Evolutionary conservation across 1,140 invertebrate genomes (phyloP).

Genomic region (Drosophila saltans): DNA sequence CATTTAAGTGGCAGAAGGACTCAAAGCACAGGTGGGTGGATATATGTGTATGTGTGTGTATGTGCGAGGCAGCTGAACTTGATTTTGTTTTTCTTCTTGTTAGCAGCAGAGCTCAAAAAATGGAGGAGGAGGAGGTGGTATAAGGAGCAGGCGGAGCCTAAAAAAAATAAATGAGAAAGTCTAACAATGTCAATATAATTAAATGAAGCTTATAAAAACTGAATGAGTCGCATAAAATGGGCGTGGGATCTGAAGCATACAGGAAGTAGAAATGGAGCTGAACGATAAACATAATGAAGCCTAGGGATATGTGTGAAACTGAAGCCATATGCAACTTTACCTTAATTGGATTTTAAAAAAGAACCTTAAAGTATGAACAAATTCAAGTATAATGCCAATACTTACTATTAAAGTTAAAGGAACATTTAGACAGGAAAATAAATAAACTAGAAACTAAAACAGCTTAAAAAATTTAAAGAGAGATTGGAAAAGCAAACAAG

Average conservation of each 20-base stretch:
- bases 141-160: background rate
- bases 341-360: slow-evolving; percentile 2
- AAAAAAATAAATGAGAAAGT: slow-evolving; percentile 45
- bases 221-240: slow-evolving; percentile 7
- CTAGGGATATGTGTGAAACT: slow-evolving; percentile 26
- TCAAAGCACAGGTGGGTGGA: slow-evolving; percentile 1
- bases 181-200: slow-evolving; percentile 78
- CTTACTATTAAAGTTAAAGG: too few species aligned
- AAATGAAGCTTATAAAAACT: slow-evolving; percentile 72
- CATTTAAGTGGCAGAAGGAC: slow-evolving; percentile 59
- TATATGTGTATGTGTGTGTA: slow-evolving; percentile 10
- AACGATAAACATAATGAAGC: slow-evolving; percentile 12
- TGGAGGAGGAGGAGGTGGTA: slow-evolving; percentile 17
- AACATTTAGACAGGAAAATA: too few species aligned
- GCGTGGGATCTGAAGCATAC: background rate
- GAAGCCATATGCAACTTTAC: slow-evolving; percentile 9
- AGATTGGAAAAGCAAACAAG: too few species aligned
- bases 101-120: too few species aligned
- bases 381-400: too few species aligned
- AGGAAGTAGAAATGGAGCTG: slow-evolving; percentile 15
- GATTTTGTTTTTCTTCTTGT: slow-evolving; percentile 20
- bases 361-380: background rate
- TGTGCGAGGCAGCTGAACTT: slow-evolving; percentile 33
- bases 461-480: too few species aligned
- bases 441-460: too few species aligned